Evolutionary conservation across 1,140 invertebrate genomes (phyloP), one percentile per base, ranked within the genome.

Genomic region (Asobara japonica): DNA sequence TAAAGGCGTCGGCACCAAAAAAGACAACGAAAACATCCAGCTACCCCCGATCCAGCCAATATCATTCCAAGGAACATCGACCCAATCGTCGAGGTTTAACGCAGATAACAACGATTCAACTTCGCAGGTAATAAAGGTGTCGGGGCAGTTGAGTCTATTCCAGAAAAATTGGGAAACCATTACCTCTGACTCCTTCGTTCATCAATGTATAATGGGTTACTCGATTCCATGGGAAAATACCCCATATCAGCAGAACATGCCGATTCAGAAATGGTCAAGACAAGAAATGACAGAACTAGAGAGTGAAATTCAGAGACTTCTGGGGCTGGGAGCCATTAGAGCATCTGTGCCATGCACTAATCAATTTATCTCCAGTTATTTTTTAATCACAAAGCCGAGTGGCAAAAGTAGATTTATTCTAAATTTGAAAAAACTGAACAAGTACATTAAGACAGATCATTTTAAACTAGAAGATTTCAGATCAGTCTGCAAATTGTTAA

Each of bases 391-490:
- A 11, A 78, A 79, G 41, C 74, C 65, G 4, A 77, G 78, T 62
- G 79, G 77, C 3, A 72, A 73, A 67, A 74, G 67, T 25, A 67
- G 77, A 65, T 76, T 81, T 20, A 74, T 80, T 8, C 27, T 79
- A 5, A 80, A 80, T 64, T 68, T 77, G 71, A 77, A 78, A 72
- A 65, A 74, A 5, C 41, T 77, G 31, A 79, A 79, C 56, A 69
- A 72, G 56, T 78, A 75, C 30, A 79, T 79, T 11, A 30, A 41
- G 20, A 69, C 75, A 30, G 20, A 31, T 8, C 77, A 77, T 71
- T 79, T 77, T 66, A 78, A 77, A 73, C 30, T 80, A 13, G 74
- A 79, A 74, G 71, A 80, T 60, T 41, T 78, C 7, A 38, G 76
- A 8, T 74, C 79, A 10, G 76, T 71, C 2, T n/a, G 70, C 27